phyloP scores from a whole-genome alignment of 2,113 vertebrate genomes.

The Brienomyrus brachyistius region DNA sequence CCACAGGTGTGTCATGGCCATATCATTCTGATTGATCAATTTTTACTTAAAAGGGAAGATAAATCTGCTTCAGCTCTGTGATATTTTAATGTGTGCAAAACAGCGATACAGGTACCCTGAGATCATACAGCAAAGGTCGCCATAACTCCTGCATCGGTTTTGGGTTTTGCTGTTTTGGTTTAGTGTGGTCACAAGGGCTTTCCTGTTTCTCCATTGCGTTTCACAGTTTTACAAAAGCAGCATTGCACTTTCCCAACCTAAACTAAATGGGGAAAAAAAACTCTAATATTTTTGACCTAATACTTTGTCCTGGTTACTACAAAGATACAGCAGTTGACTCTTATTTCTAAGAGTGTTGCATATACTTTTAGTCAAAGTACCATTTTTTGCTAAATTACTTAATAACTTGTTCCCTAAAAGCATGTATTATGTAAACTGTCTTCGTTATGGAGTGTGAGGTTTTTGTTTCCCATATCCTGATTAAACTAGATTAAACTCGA shows the following conservation, averaged over 20 bases:
- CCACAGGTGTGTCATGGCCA: slow-evolving; percentile 35
- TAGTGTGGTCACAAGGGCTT: not conserved
- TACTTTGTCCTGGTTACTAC: not conserved
- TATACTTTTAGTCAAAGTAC: not conserved
- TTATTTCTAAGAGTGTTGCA: not conserved
- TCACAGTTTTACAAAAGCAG: not conserved
- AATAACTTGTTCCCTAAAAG: not conserved
- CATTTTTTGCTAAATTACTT: not conserved
- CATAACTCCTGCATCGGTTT: not conserved
- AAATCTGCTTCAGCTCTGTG: slow-evolving; percentile 18
- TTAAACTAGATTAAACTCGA: slow-evolving; percentile 46
- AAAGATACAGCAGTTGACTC: not conserved
- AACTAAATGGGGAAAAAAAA: not conserved
- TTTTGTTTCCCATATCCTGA: slow-evolving; percentile 38
- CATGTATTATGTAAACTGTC: not conserved
- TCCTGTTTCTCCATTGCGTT: not conserved
- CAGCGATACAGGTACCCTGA: not conserved
- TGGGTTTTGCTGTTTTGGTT: not conserved
- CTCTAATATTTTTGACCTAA: not conserved
- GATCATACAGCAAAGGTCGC: not conserved
- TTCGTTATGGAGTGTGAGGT: slow-evolving; percentile 44
- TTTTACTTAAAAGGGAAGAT: slow-evolving; percentile 29
- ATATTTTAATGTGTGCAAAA: slow-evolving; percentile 23
- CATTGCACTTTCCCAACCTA: not conserved
- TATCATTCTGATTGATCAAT: slow-evolving; percentile 29